Base-by-base conservation (phyloP, 2,113 vertebrate genomes). In the Macquaria ambigua region DNA sequence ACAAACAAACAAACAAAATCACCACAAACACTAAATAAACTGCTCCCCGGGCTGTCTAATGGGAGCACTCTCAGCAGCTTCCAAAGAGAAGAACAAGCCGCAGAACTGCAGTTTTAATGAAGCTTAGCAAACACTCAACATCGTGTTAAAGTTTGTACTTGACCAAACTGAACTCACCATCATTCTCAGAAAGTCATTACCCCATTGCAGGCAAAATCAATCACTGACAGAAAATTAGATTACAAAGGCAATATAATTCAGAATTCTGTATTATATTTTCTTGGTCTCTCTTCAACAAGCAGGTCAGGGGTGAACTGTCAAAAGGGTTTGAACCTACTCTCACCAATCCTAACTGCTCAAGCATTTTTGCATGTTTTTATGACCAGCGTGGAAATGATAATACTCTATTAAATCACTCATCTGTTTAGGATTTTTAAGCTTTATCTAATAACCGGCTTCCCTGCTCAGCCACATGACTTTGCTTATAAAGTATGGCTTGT, bases 401-500 rank as follows among this genome's bases (percentile, higher is more conserved):
- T 84, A 55, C 31, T 34, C 39, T 20, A 64, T 78, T 73, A 89
- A 89, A 85, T 68, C 64, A 68, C 68, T 90, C 80, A 87, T 82
- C 82, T 91, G 83, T 87, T 90, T 67, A 73, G 81, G 70, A 87
- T 89, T 86, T 86, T 86, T 67, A 71, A 74, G 52, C 61, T 63
- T 78, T 64, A 58, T 90, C 79, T 77, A 84, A 85, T 91, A 86
- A 87, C 39, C 23, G 41, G 62, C 78, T 74, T 87, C 50, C 37
- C 50, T 74, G 67, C 61, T 20, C 23, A 5, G 46, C 71, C 87
- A 85, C 76, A 74, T 87, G 71, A 80, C 72, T 83, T 81, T 64
- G 63, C 74, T 82, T 85, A 84, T 88, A 77, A 92, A 93, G 67
- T 70, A 81, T 48, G 64, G 71, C 79, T 79, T 86, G 66, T 83